Evolutionary conservation across 2,797 vertebrate genomes (phyloP), one percentile per base, ranked within the genome.

Genomic region (Sternarchorhynchus goeldii): DNA sequence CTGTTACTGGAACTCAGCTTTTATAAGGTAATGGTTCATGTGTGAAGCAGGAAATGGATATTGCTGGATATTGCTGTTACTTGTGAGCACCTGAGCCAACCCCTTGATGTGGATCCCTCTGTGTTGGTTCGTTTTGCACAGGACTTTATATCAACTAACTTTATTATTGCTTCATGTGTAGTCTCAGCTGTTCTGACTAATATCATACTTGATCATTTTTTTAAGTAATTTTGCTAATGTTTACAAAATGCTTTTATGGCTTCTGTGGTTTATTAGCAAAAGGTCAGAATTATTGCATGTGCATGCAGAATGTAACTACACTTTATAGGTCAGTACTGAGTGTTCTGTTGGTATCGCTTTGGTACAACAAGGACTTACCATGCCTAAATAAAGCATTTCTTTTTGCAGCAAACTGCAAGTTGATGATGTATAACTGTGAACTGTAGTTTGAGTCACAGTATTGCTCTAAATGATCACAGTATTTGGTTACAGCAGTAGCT

Each of bases 1-100:
- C 78, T 78, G 85, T 92, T 90, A 87, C 85, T 36, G 73, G 89
- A 91, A 91, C 86, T 79, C 84, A 72, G 74, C 75, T 83, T 81
- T 88, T 85, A 89, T 89, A 88, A 84, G 82, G 83, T 89, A 89
- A 90, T 85, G 85, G 87, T 86, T 88, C 75, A 86, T 88, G 86
- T 88, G 84, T 72, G 72, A 76, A 67, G 73, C 64, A 67, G 68
- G 58, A 32, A n/a, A 39, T 31, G 55, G 21, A 65, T 63, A 18
- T 29, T 60, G 31, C 25, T 31, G 55, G 21, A 65, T 63, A 18
- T 29, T 60, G 31, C 25, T 20, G 59, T 55, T 36, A 12, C 39
- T 10, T 39, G 58, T 57, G 73, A 63, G 50, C 55, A 73, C 31
- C 10, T 73, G 53, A 17, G 50, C 25, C 31, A 65, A 31, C 31